Percentiles rank a stretch among this genome's conserved stretches.
Conservation (phyloP, 1,140 invertebrate species). For the Caerostris extrusa region DNA sequence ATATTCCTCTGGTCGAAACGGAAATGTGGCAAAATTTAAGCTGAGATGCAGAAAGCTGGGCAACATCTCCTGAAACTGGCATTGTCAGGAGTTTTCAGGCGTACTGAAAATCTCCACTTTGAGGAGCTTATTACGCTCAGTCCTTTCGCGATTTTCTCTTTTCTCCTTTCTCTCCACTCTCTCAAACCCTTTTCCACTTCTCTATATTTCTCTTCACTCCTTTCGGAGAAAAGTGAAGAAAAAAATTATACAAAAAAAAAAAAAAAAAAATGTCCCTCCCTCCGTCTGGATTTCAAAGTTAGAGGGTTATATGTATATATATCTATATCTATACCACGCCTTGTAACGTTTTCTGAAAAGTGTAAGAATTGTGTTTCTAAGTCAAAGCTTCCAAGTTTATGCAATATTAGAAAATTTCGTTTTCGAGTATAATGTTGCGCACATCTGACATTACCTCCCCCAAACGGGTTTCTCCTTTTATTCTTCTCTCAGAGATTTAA, state of each 20-base stretch:
- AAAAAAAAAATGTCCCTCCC: neutral
- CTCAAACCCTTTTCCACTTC: neutral
- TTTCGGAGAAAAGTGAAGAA: neutral
- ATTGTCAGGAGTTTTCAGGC: slow-evolving; percentile 73
- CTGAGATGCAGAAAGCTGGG: slow-evolving; percentile 43
- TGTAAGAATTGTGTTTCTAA: slow-evolving; percentile 52
- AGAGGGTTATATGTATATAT: slow-evolving; percentile 11
- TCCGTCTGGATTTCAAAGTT: slow-evolving; percentile 40
- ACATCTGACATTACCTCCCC: slow-evolving; percentile 22
- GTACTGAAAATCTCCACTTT: slow-evolving; percentile 51
- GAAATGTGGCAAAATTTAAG: slow-evolving; percentile 75
- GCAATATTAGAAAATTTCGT: slow-evolving; percentile 58
- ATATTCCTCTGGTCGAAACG: slow-evolving; percentile 50
- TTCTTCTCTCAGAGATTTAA: slow-evolving; percentile 25
- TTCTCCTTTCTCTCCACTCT: neutral
- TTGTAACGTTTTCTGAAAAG: neutral
- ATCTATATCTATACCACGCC: neutral
- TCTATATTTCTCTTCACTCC: neutral
- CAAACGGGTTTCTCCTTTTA: neutral
- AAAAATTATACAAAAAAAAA: neutral
- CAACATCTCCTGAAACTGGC: slow-evolving; percentile 62
- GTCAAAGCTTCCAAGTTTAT: slow-evolving; percentile 32
- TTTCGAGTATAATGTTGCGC: slow-evolving; percentile 29
- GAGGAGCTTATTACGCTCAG: slow-evolving; percentile 68
- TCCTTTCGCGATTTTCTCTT: slow-evolving; percentile 18